Evolutionary conservation across 2,888 invertebrate species (phyloP).

Genomic region (Nebria brevicollis): DNA sequence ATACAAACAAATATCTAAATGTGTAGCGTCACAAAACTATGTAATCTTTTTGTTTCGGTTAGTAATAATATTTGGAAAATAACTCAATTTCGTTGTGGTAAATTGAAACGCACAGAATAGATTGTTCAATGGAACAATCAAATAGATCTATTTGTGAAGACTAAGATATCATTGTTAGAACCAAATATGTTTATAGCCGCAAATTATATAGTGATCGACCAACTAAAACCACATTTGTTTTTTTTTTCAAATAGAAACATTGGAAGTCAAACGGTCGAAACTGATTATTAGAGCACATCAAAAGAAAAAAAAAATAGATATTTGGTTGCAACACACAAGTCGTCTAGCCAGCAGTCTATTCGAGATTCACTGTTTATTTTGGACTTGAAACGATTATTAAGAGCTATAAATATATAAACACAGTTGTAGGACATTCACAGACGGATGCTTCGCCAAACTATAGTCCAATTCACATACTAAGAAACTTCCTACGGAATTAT

Average conservation of each 20-base stretch:
- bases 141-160: not conserved
- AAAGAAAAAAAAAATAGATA: not conserved
- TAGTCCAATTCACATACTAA: not conserved
- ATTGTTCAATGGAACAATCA: not conserved
- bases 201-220: not conserved
- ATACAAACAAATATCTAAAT: too few relatives aligned
- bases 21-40: too few relatives aligned
- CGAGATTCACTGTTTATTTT: not conserved
- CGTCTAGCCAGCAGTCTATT: conserved; percentile 1
- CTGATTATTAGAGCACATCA: not conserved
- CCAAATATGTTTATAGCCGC: not conserved
- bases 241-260: not conserved
- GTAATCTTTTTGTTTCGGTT: too few relatives aligned
- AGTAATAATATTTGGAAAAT: too few relatives aligned
- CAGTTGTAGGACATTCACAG: not conserved
- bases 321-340: not conserved
- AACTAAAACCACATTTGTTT: not conserved
- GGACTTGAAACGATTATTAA: not conserved
- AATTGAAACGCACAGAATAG: not conserved
- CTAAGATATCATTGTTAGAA: not conserved
- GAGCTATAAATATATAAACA: conserved; percentile 1
- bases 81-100: too few relatives aligned
- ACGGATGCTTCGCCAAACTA: not conserved
- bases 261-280: not conserved
- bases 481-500: too few relatives aligned